Conservation (phyloP, 1,140 invertebrate genomes). For the Aphelinus certus region DNA sequence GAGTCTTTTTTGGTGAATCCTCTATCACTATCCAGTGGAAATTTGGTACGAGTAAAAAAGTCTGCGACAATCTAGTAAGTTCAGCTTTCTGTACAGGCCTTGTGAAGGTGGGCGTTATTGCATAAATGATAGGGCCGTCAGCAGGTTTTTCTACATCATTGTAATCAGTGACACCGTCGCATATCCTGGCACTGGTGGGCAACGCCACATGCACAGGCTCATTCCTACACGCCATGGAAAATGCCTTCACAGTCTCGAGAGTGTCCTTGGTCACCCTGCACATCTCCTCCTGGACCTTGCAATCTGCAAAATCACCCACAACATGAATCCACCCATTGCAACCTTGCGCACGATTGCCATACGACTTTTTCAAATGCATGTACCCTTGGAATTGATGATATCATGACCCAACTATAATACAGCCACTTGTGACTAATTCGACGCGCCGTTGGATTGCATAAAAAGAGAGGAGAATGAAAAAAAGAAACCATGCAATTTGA, state of each 20-base stretch:
- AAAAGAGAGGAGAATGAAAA: too few relatives aligned
- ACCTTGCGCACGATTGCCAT: too few relatives aligned
- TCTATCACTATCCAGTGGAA: conserved; percentile 97
- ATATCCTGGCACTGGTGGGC: conserved; percentile 33
- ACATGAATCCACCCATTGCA: too few relatives aligned
- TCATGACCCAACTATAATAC: too few relatives aligned
- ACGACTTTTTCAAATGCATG: too few relatives aligned
- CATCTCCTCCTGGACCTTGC: conserved; percentile 35
- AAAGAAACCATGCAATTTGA: too few relatives aligned
- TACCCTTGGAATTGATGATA: too few relatives aligned
- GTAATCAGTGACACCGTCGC: conserved; percentile 32
- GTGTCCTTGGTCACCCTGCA: conserved; percentile 37
- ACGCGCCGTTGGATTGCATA: too few relatives aligned
- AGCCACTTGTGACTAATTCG: too few relatives aligned
- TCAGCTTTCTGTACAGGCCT: conserved; percentile 95
- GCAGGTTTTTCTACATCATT: conserved; percentile 35
- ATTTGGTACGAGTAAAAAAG: conserved; percentile 86
- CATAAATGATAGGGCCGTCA: conserved; percentile 74
- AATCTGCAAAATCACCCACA: conserved; percentile 20
- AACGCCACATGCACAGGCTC: conserved; percentile 34
- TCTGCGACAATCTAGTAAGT: conserved; percentile 89
- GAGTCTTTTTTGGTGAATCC: conserved; percentile 80
- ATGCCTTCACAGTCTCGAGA: conserved; percentile 32
- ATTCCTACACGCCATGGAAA: conserved; percentile 34
- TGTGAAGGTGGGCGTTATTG: conserved; percentile 92